Conservation (phyloP, 2,797 vertebrate genomes). For the Pangasius macronema region DNA sequence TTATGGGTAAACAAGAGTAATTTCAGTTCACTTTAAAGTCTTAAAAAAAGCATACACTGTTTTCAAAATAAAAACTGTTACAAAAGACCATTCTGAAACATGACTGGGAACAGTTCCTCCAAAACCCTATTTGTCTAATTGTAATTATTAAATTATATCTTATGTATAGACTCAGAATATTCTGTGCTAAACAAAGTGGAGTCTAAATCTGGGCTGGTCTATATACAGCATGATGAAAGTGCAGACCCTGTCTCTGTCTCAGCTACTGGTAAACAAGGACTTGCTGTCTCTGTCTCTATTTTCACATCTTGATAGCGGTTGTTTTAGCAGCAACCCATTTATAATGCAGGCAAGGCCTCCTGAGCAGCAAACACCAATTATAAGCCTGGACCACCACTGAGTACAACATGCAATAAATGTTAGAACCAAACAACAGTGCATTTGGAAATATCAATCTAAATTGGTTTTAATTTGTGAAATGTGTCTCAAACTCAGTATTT, state of each 20-base stretch:
- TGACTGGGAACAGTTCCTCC: background rate
- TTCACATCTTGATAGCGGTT: constrained; percentile 13
- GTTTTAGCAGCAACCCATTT: constrained; percentile 2
- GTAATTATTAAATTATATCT: background rate
- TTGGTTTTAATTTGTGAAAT: background rate
- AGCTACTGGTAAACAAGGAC: background rate
- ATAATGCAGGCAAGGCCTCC: background rate
- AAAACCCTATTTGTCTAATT: no score
- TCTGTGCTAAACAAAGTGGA: background rate
- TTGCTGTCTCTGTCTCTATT: background rate
- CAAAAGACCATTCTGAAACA: background rate
- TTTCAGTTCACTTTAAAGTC: constrained; percentile 2
- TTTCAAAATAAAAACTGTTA: background rate
- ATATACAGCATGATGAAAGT: background rate
- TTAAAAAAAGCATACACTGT: background rate
- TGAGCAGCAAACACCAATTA: constrained; percentile 21
- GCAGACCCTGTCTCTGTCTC: background rate
- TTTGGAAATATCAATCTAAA: background rate
- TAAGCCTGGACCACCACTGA: constrained; percentile 11
- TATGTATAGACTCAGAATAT: background rate
- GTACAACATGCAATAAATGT: background rate
- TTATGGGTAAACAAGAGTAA: constrained; percentile 13
- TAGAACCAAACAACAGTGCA: background rate
- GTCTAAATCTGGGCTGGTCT: background rate
- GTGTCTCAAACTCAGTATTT: background rate